Percentiles rank a stretch among this genome's conserved stretches.
Evolutionary conservation across 2,113 vertebrate genomes (phyloP).

Genomic region (Apus apus): DNA sequence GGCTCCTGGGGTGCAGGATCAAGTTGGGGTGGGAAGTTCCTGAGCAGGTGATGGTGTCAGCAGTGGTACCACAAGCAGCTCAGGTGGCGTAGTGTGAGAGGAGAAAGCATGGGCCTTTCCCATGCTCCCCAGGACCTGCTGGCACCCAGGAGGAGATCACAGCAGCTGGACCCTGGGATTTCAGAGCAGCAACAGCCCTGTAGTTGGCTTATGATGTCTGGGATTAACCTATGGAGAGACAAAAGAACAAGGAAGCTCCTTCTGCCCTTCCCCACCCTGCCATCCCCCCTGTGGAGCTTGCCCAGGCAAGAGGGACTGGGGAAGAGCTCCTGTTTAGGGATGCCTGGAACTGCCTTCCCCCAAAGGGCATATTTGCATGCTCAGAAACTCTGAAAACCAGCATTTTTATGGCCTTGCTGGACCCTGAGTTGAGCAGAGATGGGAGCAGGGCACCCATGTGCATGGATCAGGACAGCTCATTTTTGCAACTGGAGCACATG

Average conservation of each 20-base stretch:
- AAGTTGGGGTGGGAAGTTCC: not conserved
- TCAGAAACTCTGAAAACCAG: not conserved
- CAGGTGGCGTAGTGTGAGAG: not conserved
- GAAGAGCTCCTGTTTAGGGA: not conserved
- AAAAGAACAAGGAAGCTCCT: not conserved
- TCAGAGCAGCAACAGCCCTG: not conserved
- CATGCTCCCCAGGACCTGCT: not conserved
- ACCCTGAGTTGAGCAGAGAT: rapidly evolving
- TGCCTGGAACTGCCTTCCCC: not conserved
- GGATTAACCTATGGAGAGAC: not conserved
- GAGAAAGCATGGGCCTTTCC: not conserved
- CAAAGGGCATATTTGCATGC: not conserved
- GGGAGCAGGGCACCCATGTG: rapidly evolving
- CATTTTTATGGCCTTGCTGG: not conserved
- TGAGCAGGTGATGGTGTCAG: not conserved
- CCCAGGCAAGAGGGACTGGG: not conserved
- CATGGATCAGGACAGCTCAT: not conserved
- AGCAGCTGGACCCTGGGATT: not conserved
- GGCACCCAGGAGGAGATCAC: not conserved
- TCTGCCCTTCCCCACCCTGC: not conserved
- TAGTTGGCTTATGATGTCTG: not conserved
- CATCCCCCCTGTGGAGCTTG: rapidly evolving
- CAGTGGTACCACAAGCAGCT: not conserved
- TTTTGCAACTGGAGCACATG: not conserved
- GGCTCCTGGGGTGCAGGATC: not conserved